Evolutionary conservation across 2,888 invertebrate genomes (phyloP), one percentile per base, ranked within the genome.

Genomic region (Actias luna): DNA sequence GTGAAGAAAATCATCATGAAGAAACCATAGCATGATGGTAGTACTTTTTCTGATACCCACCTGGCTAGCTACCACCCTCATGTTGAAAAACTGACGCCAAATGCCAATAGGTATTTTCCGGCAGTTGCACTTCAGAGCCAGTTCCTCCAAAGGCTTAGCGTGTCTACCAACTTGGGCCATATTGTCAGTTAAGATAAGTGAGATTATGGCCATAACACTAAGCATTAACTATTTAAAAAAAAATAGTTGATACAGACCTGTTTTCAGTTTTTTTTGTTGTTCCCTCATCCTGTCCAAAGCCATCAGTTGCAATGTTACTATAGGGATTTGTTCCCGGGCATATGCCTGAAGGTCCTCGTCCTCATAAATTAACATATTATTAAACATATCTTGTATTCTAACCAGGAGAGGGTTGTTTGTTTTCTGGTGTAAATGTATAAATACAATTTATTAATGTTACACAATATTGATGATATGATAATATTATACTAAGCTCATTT

Each of bases 271-370:
- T 78, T 91, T 93, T 81, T 96, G 96, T 36, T 95, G 88, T 7
- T 87, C 85, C 63, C 95, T 82, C 62, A 96, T 87, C 62, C 94
- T 93, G 62, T 94, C 90, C 65, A 94, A 88, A 0, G 97, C 96
- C 71, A 91, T 92, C 39, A 94, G 81, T 72, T 95, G 94, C 31
- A 98, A 85, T 2, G 93, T 91, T 10, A 89, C 89, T 0, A 96
- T 70, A 0, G 98, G 98, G 64, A 98, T 95, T 22, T 95, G 75
- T 5, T 88, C 83, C 61, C 93, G 93, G 0, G 97, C 97, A 67
- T 94, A 89, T 61, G 92, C 89, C 73, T 96, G 95, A 2, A 97
- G 82, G 0, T 91, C 84, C 63, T 92, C 85, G 77, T 97, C 94
- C 79, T 97, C 97, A 82, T 97, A 97, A 60, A 90, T 84, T 67